Evolutionary conservation across 1,140 invertebrate species (phyloP).

Genomic region (Bombus superbus): DNA sequence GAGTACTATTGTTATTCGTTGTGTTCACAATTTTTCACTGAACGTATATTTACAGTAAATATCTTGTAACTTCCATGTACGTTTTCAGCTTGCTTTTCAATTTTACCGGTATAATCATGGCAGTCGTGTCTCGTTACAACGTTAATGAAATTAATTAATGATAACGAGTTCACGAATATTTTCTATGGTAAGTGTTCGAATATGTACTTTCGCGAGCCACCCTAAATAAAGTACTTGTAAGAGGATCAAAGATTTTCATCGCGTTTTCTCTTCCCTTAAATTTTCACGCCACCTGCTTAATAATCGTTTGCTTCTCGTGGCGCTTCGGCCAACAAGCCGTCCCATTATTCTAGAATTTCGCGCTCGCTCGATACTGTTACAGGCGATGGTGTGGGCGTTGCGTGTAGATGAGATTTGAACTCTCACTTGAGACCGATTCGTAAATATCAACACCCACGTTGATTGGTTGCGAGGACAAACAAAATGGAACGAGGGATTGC

Average conservation of each 20-base stretch:
- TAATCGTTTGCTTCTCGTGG: not conserved
- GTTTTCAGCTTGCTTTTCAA: not conserved
- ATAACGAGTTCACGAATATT: too few relatives aligned
- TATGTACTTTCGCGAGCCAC: not conserved
- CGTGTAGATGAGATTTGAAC: slow-evolving; percentile 45
- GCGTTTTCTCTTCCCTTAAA: not conserved
- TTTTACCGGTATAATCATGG: not conserved
- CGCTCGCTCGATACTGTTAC: not conserved
- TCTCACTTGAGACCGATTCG: not conserved
- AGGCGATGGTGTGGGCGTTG: slow-evolving; percentile 25
- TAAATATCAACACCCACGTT: slow-evolving; percentile 58
- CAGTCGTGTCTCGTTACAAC: too few relatives aligned
- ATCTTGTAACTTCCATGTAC: too few relatives aligned
- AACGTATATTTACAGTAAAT: too few relatives aligned
- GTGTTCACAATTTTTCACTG: too few relatives aligned
- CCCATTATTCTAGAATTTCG: not conserved
- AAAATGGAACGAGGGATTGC: not conserved
- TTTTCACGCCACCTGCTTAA: not conserved
- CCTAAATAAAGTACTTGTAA: not conserved
- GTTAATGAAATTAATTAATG: too few relatives aligned
- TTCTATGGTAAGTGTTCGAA: not conserved
- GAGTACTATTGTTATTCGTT: too few relatives aligned
- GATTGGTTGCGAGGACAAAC: not conserved
- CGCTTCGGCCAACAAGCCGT: not conserved
- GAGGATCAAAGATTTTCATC: not conserved